Percentiles rank a stretch among this genome's conserved stretches.
phyloP scores from a whole-genome alignment of 2,113 vertebrate genomes.

The Oceanites oceanicus region DNA sequence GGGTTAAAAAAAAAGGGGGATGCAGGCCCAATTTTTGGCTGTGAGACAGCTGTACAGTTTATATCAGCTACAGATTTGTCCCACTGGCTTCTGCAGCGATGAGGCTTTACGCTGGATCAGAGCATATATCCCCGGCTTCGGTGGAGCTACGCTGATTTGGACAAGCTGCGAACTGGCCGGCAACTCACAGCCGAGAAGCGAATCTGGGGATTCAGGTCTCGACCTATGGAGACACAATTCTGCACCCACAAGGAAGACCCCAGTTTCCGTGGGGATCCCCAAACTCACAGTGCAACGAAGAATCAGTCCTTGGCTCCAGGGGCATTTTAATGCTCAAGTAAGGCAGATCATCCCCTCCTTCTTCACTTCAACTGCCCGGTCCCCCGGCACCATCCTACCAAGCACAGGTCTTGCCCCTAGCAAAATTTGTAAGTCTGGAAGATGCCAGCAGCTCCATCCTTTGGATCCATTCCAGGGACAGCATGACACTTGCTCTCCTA shows the following conservation, averaged over 20 bases:
- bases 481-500: background rate
- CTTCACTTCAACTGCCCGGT: background rate
- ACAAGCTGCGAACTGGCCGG: background rate
- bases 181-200: background rate
- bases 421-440: background rate
- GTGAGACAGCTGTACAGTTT: background rate
- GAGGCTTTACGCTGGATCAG: background rate
- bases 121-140: background rate
- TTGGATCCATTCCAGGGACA: background rate
- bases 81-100: background rate
- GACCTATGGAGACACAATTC: rapidly evolving
- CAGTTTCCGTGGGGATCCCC: background rate
- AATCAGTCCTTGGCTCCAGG: background rate
- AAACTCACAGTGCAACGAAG: background rate
- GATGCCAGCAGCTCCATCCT: background rate
- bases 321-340: background rate
- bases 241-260: background rate
- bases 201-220: background rate
- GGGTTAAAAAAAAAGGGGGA: background rate
- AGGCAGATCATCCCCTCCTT: background rate
- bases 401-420: background rate
- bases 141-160: background rate
- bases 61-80: background rate
- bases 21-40: background rate
- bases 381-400: background rate